phyloP scores from a whole-genome alignment of 2,888 invertebrate species.

The Pammene aurita region DNA sequence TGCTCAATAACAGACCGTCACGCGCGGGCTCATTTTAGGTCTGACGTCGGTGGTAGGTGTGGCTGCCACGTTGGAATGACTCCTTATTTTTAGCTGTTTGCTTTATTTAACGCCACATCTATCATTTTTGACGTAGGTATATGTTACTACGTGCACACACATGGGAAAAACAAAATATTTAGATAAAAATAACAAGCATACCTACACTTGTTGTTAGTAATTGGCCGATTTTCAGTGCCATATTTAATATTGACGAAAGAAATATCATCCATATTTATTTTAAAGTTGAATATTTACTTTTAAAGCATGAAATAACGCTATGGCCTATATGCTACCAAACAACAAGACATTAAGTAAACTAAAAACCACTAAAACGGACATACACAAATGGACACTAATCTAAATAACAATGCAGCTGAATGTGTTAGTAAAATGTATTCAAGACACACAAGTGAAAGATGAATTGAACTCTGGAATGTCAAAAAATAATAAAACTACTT shows the following conservation, averaged over 20 bases:
- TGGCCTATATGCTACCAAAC: too few relatives aligned
- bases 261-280: neutral
- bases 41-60: slow-evolving; percentile 71
- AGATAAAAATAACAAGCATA: slow-evolving; percentile 4
- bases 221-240: neutral
- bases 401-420: too few relatives aligned
- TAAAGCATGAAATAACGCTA: too few relatives aligned
- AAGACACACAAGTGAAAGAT: too few relatives aligned
- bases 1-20: slow-evolving; percentile 43
- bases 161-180: slow-evolving; percentile 6
- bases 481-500: neutral
- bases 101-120: slow-evolving; percentile 25
- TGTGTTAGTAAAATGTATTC: too few relatives aligned
- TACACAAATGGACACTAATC: too few relatives aligned
- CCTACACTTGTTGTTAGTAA: neutral
- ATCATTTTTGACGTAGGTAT: slow-evolving; percentile 7
- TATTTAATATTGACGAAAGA: neutral
- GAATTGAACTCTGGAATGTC: neutral
- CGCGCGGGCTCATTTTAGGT: slow-evolving; percentile 46
- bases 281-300: too few relatives aligned
- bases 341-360: too few relatives aligned
- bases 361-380: too few relatives aligned
- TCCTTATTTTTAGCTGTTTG: slow-evolving; percentile 52
- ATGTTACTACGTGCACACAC: neutral
- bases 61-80: slow-evolving; percentile 62